Conservation (phyloP, 2,797 vertebrate genomes). For the Pelodytes ibericus region DNA sequence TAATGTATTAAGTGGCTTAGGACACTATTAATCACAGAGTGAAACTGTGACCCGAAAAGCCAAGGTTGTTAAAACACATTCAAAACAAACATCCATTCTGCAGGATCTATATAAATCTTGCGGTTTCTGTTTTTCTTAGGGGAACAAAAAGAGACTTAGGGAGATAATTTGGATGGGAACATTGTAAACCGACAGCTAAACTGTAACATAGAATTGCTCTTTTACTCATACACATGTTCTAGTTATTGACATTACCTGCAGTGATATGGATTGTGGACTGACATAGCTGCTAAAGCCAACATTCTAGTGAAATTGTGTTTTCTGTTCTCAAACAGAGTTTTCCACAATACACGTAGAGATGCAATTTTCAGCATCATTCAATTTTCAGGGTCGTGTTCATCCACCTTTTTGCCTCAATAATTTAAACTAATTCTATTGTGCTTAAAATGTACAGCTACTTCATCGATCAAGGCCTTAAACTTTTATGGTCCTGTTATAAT, state of each 20-base stretch:
- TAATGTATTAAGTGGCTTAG: slow-evolving; percentile 63
- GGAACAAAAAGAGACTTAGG: slow-evolving; percentile 9
- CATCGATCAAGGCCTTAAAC: not conserved
- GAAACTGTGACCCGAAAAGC: slow-evolving; percentile 56
- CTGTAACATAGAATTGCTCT: slow-evolving; percentile 33
- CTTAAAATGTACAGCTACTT: not conserved
- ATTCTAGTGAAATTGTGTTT: slow-evolving; percentile 9
- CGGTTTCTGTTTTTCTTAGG: slow-evolving; percentile 36
- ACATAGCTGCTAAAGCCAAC: slow-evolving; percentile 16
- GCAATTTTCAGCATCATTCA: slow-evolving; percentile 4
- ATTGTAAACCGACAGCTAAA: slow-evolving; percentile 27
- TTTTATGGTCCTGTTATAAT: no score
- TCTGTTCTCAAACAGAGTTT: slow-evolving; percentile 1
- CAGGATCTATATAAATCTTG: slow-evolving; percentile 41
- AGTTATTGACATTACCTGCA: slow-evolving; percentile 32
- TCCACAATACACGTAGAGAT: slow-evolving; percentile 11
- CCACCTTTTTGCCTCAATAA: not conserved
- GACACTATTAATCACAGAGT: slow-evolving; percentile 65
- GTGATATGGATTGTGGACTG: slow-evolving; percentile 40
- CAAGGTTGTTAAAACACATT: slow-evolving; percentile 54
- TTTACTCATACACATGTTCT: slow-evolving; percentile 21
- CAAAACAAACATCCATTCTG: slow-evolving; percentile 42
- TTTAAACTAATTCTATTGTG: not conserved
- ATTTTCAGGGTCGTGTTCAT: not conserved
- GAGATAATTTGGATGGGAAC: slow-evolving; percentile 43